phyloP scores from a whole-genome alignment of 2,797 vertebrate species.

The Tragopan temminckii region DNA sequence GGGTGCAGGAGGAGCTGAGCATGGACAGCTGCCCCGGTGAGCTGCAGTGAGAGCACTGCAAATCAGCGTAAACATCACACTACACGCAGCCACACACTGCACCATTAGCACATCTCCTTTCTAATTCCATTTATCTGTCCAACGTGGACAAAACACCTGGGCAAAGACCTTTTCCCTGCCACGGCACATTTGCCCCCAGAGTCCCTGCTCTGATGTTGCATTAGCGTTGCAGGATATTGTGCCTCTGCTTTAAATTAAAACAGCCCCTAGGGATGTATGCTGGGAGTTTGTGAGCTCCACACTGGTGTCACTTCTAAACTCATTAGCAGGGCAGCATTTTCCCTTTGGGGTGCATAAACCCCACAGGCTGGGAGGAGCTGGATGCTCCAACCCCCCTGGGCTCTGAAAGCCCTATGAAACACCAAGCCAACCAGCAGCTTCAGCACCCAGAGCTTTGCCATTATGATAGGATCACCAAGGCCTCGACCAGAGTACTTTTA shows the following conservation, averaged over 20 bases:
- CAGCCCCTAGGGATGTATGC: neutral
- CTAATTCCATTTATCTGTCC: neutral
- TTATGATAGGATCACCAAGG: neutral
- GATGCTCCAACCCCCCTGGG: neutral
- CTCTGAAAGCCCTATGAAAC: neutral
- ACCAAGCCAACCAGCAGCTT: neutral
- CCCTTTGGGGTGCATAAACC: neutral
- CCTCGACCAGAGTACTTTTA: neutral
- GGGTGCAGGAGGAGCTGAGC: neutral
- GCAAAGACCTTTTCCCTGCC: neutral
- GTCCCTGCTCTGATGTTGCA: neutral
- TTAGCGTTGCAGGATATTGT: neutral
- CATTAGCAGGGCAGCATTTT: neutral
- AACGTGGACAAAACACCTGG: neutral
- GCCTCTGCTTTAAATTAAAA: neutral
- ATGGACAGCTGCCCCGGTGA: neutral
- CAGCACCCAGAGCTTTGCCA: neutral
- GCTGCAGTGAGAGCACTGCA: neutral
- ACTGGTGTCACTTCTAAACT: neutral
- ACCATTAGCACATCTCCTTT: neutral
- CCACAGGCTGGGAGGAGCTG: fast-evolving
- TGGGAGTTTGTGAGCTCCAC: neutral
- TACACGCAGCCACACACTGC: neutral
- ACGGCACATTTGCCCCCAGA: neutral
- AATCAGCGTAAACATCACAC: neutral